These are phyloP conservation scores for Phallusia fumigata DNA, from an alignment of 23 tunicate species.

Conservation along the genomic window DNA sequence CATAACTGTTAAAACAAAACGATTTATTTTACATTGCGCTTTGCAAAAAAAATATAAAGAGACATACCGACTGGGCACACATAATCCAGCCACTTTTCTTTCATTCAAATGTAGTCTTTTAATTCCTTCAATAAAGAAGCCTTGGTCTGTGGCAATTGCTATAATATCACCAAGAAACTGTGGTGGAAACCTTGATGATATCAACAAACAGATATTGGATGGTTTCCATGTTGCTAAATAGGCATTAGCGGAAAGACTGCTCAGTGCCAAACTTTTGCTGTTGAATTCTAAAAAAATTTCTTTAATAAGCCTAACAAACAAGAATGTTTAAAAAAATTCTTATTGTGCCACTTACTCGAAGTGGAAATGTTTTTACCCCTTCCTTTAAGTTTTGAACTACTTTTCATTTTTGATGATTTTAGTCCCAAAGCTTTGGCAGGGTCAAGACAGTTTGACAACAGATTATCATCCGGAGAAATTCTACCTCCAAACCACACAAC, in stretches of 20 bases:
- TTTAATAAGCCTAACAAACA: background rate
- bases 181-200: slow-evolving; percentile 71
- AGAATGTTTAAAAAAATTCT: background rate
- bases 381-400: slow-evolving; percentile 28
- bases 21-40: no score
- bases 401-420: slow-evolving; percentile 1
- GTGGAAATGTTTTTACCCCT: slow-evolving; percentile 25
- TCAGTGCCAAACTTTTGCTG: background rate
- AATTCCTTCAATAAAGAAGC: slow-evolving; percentile 47
- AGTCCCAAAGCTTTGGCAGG: background rate
- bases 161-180: slow-evolving; percentile 68
- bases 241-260: background rate
- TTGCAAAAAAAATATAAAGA: background rate
- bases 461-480: slow-evolving; percentile 17
- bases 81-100: slow-evolving; percentile 53
- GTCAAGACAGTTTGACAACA: background rate
- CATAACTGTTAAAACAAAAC: slow-evolving; percentile 28
- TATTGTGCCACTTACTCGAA: background rate
- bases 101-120: slow-evolving; percentile 50
- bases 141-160: slow-evolving; percentile 30
- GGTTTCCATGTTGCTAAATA: slow-evolving; percentile 24
- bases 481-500: slow-evolving; percentile 67
- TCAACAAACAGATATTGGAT: slow-evolving; percentile 39
- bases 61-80: background rate
- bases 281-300: background rate